These are phyloP conservation scores for Seladonia tumulorum DNA, from an alignment of 2,888 invertebrate species.

Conservation along the genomic window DNA sequence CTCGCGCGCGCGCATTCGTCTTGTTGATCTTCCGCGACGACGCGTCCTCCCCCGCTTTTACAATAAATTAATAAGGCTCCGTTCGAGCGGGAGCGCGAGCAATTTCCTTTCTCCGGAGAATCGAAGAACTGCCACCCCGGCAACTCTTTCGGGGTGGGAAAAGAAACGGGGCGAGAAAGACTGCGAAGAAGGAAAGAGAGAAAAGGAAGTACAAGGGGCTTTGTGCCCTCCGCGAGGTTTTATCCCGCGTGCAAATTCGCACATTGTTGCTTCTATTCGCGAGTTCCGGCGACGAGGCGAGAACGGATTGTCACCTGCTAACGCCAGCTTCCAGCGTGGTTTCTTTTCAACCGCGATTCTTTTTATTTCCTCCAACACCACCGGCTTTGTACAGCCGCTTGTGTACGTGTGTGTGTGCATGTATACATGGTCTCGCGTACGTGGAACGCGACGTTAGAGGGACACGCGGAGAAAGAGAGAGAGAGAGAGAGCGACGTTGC, in stretches of 20 bases:
- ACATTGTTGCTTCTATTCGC: conserved; percentile 51
- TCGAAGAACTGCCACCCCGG: background rate
- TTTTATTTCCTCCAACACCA: conserved; percentile 37
- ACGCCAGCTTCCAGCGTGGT: conserved; percentile 40
- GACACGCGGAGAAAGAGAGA: background rate
- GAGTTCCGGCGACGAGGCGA: conserved; percentile 38
- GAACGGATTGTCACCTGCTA: conserved; percentile 53
- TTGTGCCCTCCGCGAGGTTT: conserved; percentile 33
- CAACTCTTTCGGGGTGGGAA: background rate
- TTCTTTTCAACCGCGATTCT: conserved; percentile 58
- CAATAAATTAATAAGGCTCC: background rate
- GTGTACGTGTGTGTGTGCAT: background rate
- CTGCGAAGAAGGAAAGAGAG: background rate
- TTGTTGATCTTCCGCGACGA: conserved; percentile 7
- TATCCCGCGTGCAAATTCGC: conserved; percentile 53
- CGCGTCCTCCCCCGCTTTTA: background rate
- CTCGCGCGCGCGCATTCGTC: background rate
- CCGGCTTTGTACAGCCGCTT: background rate
- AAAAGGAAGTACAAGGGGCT: conserved; percentile 13
- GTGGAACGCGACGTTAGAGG: conserved; percentile 19
- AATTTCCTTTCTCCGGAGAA: background rate
- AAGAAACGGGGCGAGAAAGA: background rate
- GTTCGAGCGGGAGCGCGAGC: background rate
- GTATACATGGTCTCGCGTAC: conserved; percentile 21
- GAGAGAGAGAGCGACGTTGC: background rate